Conservation (phyloP, 2,888 invertebrate species). For the Allygus modestus region DNA sequence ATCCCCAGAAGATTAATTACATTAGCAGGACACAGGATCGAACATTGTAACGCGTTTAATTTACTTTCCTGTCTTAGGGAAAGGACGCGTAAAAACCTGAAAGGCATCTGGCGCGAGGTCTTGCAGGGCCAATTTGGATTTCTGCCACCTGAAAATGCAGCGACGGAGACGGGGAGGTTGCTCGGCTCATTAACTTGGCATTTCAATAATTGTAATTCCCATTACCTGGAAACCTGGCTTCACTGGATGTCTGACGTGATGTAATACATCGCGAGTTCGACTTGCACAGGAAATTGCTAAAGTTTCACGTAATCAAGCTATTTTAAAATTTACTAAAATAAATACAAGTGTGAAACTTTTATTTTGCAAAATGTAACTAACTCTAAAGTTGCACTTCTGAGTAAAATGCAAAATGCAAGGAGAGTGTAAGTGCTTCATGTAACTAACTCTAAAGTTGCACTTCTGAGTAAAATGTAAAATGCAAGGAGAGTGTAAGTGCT, state of each 20-base stretch:
- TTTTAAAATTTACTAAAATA: too few relatives aligned
- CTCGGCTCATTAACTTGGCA: conserved; percentile 2
- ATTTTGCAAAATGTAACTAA: too few relatives aligned
- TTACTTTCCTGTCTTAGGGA: conserved; percentile 2
- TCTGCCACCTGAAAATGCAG: conserved; percentile 18
- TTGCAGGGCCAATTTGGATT: conserved; percentile 22
- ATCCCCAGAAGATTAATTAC: not conserved
- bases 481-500: too few relatives aligned
- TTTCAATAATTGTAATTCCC: conserved; percentile 21
- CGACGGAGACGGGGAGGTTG: not conserved
- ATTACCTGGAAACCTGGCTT: conserved; percentile 9
- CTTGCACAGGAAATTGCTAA: too few relatives aligned
- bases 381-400: too few relatives aligned
- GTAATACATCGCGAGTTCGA: too few relatives aligned
- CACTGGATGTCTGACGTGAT: not conserved
- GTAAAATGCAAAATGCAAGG: too few relatives aligned
- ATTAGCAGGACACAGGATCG: not conserved
- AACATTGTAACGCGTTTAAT: not conserved
- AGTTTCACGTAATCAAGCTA: too few relatives aligned
- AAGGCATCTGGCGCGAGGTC: conserved; percentile 16
- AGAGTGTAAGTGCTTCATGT: too few relatives aligned
- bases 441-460: too few relatives aligned
- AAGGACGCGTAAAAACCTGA: conserved; percentile 9
- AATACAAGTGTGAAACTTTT: too few relatives aligned
- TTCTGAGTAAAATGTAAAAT: too few relatives aligned